phyloP scores from a whole-genome alignment of 2,888 invertebrate genomes.

The Auanema sp. region DNA sequence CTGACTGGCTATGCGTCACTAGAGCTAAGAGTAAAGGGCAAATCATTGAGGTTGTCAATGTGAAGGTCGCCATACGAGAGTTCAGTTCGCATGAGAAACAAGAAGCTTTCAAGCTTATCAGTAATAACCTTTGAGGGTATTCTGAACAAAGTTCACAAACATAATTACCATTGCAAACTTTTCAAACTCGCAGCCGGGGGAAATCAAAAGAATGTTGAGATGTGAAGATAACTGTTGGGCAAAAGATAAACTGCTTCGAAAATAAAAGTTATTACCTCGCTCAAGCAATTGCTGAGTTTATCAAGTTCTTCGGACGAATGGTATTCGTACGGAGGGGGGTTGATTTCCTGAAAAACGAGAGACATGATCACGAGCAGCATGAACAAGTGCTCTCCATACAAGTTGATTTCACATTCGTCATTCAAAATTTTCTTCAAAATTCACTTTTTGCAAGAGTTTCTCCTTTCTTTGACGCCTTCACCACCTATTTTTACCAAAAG shows the following conservation, averaged over 20 bases:
- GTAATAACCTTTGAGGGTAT: not conserved
- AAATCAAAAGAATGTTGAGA: not conserved
- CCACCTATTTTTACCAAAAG: too few species aligned
- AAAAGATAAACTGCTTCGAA: not conserved
- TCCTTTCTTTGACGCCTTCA: too few species aligned
- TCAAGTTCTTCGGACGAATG: slow-evolving; percentile 58
- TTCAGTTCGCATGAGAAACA: too few species aligned
- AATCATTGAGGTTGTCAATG: too few species aligned
- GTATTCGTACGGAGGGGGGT: slow-evolving; percentile 24
- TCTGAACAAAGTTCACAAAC: not conserved
- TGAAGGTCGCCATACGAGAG: too few species aligned
- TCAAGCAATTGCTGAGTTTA: slow-evolving; percentile 59
- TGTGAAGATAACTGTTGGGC: not conserved
- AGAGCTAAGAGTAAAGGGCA: too few species aligned
- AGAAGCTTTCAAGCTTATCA: too few species aligned
- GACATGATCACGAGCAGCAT: too few species aligned
- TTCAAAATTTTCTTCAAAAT: too few species aligned
- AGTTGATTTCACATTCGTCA: too few species aligned
- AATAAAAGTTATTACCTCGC: slow-evolving; percentile 45
- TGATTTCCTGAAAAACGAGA: slow-evolving; percentile 12
- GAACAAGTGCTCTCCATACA: too few species aligned
- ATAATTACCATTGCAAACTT: not conserved
- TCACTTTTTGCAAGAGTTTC: too few species aligned
- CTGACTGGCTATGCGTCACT: not conserved
- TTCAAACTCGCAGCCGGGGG: not conserved